Evolutionary conservation across 2,888 invertebrate species (phyloP).

Genomic region (Lutraria lutraria): DNA sequence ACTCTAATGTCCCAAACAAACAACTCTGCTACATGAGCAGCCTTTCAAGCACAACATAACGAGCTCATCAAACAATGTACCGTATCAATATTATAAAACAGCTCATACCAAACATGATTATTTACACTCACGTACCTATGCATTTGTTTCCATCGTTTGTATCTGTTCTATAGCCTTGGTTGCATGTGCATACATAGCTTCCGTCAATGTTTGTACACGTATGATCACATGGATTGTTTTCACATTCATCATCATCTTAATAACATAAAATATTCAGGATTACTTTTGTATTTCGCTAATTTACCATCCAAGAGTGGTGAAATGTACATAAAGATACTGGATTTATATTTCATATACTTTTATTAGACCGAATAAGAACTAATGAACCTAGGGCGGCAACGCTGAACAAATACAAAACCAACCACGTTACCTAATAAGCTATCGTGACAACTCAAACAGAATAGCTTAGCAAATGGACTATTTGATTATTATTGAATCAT

Average conservation of each 20-base stretch:
- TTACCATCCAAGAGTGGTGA: background rate
- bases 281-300: background rate
- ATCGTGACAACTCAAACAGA: background rate
- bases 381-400: background rate
- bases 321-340: background rate
- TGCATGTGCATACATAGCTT: constrained; percentile 33
- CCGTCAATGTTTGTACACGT: constrained; percentile 27
- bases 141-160: background rate
- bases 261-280: background rate
- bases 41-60: too few species aligned
- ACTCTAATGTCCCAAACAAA: too few species aligned
- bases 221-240: background rate
- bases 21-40: too few species aligned
- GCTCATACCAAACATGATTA: too few species aligned
- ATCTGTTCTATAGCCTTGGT: constrained; percentile 14
- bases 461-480: background rate
- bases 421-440: background rate
- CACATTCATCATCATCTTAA: constrained; percentile 37
- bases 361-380: background rate
- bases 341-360: background rate
- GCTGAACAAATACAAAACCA: background rate
- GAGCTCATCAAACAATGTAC: too few species aligned
- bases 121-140: background rate
- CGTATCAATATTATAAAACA: too few species aligned
- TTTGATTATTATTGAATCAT: background rate